Conservation (phyloP, 2,797 vertebrate genomes). For the Parambassis ranga region DNA sequence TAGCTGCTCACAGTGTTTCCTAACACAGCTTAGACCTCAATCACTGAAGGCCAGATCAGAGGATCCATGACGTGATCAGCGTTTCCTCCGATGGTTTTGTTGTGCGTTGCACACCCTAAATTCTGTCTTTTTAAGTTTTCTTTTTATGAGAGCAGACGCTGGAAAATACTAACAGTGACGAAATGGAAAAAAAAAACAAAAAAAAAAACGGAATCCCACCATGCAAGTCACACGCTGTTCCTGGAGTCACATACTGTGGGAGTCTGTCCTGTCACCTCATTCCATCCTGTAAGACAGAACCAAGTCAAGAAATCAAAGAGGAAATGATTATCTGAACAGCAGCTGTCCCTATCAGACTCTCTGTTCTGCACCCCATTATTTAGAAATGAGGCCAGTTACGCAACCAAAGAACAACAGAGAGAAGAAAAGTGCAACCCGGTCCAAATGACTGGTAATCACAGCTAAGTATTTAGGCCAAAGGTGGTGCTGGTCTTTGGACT, state of each 20-base stretch:
- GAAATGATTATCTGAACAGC: constrained; percentile 16
- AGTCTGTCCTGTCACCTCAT: not conserved
- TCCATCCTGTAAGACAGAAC: not conserved
- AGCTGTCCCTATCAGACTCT: constrained; percentile 6
- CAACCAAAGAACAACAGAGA: constrained; percentile 52
- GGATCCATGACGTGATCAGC: not conserved
- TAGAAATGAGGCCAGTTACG: constrained; percentile 43
- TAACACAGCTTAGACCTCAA: not conserved
- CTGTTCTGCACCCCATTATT: constrained; percentile 26
- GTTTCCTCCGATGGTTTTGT: constrained; percentile 12
- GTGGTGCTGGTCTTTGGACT: constrained; percentile 39
- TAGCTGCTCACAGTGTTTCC: not conserved
- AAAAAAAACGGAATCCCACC: not conserved
- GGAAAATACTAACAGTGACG: not conserved
- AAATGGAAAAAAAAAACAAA: fast-evolving
- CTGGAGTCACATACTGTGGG: not conserved
- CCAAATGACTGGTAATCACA: constrained; percentile 52
- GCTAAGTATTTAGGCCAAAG: constrained; percentile 72
- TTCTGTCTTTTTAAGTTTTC: constrained; percentile 11
- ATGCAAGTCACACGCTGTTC: not conserved
- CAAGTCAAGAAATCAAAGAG: not conserved
- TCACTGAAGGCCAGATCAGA: constrained; percentile 1
- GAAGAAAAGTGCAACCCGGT: constrained; percentile 26
- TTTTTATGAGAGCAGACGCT: not conserved
- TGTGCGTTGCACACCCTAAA: not conserved